These are phyloP conservation scores for Ennomos erosarius DNA, from an alignment of 2,888 invertebrate species.

Conservation along the genomic window DNA sequence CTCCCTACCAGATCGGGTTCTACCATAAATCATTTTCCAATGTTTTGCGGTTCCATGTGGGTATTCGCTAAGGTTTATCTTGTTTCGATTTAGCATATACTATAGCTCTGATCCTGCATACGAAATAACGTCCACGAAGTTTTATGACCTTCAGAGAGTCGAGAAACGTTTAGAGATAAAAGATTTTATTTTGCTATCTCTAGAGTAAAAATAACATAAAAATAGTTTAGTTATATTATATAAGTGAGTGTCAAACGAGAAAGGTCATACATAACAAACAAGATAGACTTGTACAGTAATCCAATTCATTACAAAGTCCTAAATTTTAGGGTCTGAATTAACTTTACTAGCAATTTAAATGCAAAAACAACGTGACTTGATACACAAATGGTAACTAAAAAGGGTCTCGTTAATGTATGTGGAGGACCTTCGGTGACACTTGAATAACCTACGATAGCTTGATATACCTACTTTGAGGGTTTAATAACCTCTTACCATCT, in stretches of 20 bases:
- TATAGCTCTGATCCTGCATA: constrained; percentile 42
- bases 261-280: not conserved
- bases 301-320: constrained; percentile 10
- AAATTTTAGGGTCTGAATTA: constrained; percentile 42
- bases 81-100: constrained; percentile 66
- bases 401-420: constrained; percentile 62
- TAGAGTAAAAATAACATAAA: too few species aligned
- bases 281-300: constrained; percentile 7
- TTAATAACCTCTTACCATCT: constrained; percentile 45
- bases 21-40: constrained; percentile 79
- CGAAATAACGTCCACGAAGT: constrained; percentile 8
- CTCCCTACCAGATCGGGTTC: constrained; percentile 70
- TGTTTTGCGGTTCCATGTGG: constrained; percentile 77
- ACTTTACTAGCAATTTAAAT: constrained; percentile 55
- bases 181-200: too few species aligned
- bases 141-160: not conserved
- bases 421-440: constrained; percentile 57
- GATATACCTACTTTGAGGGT: constrained; percentile 51
- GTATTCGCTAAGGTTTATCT: constrained; percentile 73
- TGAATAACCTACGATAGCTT: constrained; percentile 53
- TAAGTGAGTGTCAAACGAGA: not conserved
- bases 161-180: too few species aligned
- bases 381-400: constrained; percentile 60
- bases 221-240: too few species aligned
- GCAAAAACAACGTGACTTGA: constrained; percentile 57